Conservation (phyloP, 2,888 invertebrate species). For the Bruchidius siliquastri region DNA sequence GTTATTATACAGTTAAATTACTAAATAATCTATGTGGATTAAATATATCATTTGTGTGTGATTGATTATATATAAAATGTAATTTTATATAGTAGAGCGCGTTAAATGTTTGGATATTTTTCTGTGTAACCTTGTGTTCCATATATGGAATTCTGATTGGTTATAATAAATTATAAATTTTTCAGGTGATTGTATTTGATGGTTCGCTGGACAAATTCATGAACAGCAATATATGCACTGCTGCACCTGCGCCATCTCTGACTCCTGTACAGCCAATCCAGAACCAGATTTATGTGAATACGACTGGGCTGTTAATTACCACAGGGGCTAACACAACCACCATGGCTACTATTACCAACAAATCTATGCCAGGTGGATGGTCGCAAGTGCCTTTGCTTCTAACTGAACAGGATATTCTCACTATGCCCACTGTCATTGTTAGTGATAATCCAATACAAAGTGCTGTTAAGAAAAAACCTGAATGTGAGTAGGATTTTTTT, state of each 20-base stretch:
- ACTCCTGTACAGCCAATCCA: slow-evolving; percentile 5
- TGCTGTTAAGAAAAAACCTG: background rate
- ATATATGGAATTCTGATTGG: too few species aligned
- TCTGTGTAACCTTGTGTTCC: too few species aligned
- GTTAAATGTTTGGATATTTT: too few species aligned
- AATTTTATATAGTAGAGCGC: too few species aligned
- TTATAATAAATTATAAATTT: background rate
- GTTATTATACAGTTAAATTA: too few species aligned
- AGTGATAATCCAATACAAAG: slow-evolving; percentile 11
- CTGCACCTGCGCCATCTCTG: slow-evolving; percentile 2
- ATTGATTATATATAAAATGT: too few species aligned
- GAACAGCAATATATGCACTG: slow-evolving; percentile 8
- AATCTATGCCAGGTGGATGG: too few species aligned
- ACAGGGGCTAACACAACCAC: background rate
- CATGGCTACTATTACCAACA: background rate
- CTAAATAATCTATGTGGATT: too few species aligned
- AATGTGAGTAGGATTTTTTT: background rate
- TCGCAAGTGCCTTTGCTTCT: slow-evolving; percentile 18
- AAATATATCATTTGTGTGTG: too few species aligned
- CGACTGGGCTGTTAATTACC: slow-evolving; percentile 6
- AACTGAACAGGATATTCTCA: slow-evolving; percentile 37
- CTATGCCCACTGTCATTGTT: slow-evolving; percentile 41
- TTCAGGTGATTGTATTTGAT: slow-evolving; percentile 21
- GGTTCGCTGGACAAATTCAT: slow-evolving; percentile 25
- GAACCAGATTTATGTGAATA: slow-evolving; percentile 9